phyloP scores from a whole-genome alignment of 2,113 vertebrate genomes.

The Sander lucioperca region DNA sequence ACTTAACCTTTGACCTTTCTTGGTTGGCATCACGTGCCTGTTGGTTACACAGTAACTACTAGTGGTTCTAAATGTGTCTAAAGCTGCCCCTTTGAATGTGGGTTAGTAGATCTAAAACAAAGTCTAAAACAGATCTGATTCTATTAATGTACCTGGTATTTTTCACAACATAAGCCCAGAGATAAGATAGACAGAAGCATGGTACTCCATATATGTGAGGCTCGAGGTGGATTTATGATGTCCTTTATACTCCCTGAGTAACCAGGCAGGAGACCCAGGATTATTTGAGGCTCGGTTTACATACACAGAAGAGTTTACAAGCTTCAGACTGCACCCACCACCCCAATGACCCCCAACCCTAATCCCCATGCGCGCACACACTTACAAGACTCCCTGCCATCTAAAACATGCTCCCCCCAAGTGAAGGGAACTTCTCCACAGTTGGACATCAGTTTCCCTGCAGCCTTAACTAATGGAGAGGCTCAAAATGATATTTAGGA shows the following conservation, averaged over 20 bases:
- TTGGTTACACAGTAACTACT: conserved; percentile 19
- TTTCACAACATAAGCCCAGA: conserved; percentile 50
- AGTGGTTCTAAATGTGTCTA: conserved; percentile 5
- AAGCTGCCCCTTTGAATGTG: conserved; percentile 25
- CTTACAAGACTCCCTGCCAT: conserved; percentile 49
- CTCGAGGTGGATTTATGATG: conserved; percentile 65
- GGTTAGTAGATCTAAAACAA: conserved; percentile 12
- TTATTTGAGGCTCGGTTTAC: conserved; percentile 75
- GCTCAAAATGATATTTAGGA: background rate
- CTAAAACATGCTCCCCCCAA: conserved; percentile 32
- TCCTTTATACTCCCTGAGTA: conserved; percentile 56
- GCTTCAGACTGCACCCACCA: conserved; percentile 47
- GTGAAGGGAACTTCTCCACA: background rate
- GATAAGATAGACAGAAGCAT: conserved; percentile 52
- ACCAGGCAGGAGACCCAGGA: conserved; percentile 50
- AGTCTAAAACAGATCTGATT: conserved; percentile 35
- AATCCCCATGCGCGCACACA: conserved; percentile 44
- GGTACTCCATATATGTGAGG: conserved; percentile 26
- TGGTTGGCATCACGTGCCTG: conserved; percentile 33
- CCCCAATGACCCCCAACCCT: conserved; percentile 44
- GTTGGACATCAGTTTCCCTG: background rate
- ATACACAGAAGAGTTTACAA: conserved; percentile 62
- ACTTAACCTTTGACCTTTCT: conserved; percentile 68
- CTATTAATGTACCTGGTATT: conserved; percentile 60
- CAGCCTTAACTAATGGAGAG: background rate